These are phyloP conservation scores for Clusia tigrina DNA, from an alignment of 2,888 invertebrate species.

Conservation along the genomic window DNA sequence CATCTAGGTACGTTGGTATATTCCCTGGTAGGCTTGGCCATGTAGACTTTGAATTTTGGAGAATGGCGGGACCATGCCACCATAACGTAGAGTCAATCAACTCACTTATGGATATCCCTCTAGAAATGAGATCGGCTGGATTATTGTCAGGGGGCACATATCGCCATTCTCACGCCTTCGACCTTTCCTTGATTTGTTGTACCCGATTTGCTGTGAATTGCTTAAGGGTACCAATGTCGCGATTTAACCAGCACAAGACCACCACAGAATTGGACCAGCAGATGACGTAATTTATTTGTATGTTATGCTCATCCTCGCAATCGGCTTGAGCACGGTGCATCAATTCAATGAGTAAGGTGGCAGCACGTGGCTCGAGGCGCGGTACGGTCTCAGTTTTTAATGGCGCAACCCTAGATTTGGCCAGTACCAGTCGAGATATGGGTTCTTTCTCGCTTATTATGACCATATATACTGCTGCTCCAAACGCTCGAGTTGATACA, in stretches of 20 bases:
- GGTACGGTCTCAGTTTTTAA: too few species aligned
- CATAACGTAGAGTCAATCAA: background rate
- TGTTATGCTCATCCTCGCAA: conserved; percentile 11
- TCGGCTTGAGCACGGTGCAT: too few species aligned
- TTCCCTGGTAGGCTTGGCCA: background rate
- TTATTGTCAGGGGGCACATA: conserved; percentile 19
- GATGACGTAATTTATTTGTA: background rate
- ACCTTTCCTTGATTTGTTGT: conserved; percentile 19
- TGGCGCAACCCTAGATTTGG: too few species aligned
- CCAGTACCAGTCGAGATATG: too few species aligned
- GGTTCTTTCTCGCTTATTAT: too few species aligned
- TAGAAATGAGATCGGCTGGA: conserved; percentile 24
- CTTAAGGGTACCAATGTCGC: background rate
- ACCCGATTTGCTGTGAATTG: conserved; percentile 24
- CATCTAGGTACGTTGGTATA: background rate
- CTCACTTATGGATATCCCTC: conserved; percentile 1
- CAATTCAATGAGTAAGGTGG: too few species aligned
- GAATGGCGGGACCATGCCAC: background rate
- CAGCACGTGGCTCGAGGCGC: too few species aligned
- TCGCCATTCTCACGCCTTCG: conserved; percentile 9
- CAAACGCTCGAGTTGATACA: too few species aligned
- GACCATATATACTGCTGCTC: too few species aligned
- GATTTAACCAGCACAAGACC: conserved; percentile 17
- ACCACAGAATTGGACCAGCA: conserved; percentile 21
- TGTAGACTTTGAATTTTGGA: background rate